phyloP scores from a whole-genome alignment of 2,888 invertebrate species.

The Onthophagus sagittarius region DNA sequence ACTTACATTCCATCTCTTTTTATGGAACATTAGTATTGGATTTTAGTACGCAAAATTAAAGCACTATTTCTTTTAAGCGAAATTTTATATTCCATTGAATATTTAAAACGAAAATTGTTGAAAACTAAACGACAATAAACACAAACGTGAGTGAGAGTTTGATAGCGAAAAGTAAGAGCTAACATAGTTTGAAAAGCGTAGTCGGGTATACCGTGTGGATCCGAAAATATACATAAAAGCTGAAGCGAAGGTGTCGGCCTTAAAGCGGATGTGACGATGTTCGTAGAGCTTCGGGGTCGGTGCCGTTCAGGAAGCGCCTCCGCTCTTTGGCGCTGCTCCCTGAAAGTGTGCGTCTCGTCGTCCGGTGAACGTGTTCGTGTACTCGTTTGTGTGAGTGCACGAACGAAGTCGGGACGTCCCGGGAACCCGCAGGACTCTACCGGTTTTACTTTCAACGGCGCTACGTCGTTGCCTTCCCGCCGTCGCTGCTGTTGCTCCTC shows the following conservation, averaged over 20 bases:
- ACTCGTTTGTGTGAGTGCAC: slow-evolving; percentile 6
- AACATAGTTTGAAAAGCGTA: background rate
- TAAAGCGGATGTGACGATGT: slow-evolving; percentile 12
- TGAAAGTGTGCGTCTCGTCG: slow-evolving; percentile 5
- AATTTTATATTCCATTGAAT: background rate
- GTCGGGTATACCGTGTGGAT: slow-evolving; percentile 6
- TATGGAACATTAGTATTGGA: background rate
- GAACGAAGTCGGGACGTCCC: slow-evolving; percentile 2
- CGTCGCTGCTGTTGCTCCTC: slow-evolving; percentile 12
- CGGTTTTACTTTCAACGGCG: slow-evolving; percentile 9
- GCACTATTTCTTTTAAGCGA: too few species aligned
- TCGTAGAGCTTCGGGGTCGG: background rate
- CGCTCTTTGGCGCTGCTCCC: slow-evolving; percentile 10
- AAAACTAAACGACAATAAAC: slow-evolving; percentile 1
- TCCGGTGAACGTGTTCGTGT: background rate
- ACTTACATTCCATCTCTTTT: background rate
- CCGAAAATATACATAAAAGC: slow-evolving; percentile 14
- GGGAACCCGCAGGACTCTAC: background rate
- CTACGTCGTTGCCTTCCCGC: background rate
- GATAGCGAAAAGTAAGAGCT: slow-evolving; percentile 10
- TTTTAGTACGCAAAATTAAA: background rate
- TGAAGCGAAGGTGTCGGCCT: slow-evolving; percentile 11
- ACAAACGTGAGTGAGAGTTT: background rate
- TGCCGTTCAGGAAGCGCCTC: slow-evolving; percentile 15
- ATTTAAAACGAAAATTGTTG: background rate